A percentile compares a stretch with the other conserved stretches of the same genome.
These are phyloP conservation scores for Byasa hedistus DNA, from an alignment of 2,888 invertebrate genomes.

Conservation along the genomic window DNA sequence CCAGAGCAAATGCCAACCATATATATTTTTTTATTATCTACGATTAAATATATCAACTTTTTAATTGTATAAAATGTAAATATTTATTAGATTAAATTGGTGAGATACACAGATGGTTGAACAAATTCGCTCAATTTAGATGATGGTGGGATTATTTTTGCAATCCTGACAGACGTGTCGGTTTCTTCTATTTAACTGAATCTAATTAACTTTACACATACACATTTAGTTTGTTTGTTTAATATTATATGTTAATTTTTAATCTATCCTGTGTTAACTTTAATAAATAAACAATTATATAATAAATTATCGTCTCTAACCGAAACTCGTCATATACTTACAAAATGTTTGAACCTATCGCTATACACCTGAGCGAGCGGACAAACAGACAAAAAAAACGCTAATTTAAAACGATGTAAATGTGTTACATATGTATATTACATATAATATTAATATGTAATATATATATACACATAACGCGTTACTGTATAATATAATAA, in stretches of 20 bases:
- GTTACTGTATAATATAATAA: no score
- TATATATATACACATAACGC: constrained; percentile 5
- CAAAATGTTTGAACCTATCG: constrained; percentile 61
- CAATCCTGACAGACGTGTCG: constrained; percentile 22
- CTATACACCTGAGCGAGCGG: constrained; percentile 71
- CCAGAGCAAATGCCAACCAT: background rate
- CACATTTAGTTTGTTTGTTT: background rate
- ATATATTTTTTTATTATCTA: no score
- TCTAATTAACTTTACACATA: constrained; percentile 12
- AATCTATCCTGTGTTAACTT: constrained; percentile 24
- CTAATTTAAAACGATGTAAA: constrained; percentile 52
- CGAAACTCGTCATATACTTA: constrained; percentile 60
- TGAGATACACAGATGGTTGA: background rate
- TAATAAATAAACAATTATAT: constrained; percentile 11
- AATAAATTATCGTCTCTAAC: constrained; percentile 39
- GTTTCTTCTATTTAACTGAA: constrained; percentile 16
- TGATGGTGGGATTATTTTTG: background rate
- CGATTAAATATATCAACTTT: no score
- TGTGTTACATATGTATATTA: constrained; percentile 39
- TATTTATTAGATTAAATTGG: no score
- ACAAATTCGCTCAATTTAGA: no score
- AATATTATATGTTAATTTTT: constrained; percentile 10
- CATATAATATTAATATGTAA: constrained; percentile 31
- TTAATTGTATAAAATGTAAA: no score
- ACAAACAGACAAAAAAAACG: constrained; percentile 62